Evolutionary conservation across 2,888 invertebrate genomes (phyloP).

Genomic region (Agrypnus murinus): DNA sequence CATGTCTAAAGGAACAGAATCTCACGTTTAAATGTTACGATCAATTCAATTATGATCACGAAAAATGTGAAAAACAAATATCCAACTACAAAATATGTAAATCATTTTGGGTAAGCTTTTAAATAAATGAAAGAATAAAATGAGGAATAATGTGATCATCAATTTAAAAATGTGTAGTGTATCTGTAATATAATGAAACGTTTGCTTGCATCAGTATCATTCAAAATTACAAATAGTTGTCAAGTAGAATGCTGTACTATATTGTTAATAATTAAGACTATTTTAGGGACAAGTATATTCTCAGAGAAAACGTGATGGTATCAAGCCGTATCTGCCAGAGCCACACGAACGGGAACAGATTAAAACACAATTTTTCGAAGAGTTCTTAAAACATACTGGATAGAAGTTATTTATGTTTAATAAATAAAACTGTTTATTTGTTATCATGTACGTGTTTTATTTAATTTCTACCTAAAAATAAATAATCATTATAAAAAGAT

Average conservation of each 20-base stretch:
- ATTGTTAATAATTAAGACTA: too few species aligned
- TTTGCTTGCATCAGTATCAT: too few species aligned
- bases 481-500: background rate
- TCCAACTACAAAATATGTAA: constrained; percentile 87
- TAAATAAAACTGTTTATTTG: background rate
- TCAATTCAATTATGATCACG: constrained; percentile 79
- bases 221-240: too few species aligned
- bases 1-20: constrained; percentile 81
- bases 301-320: constrained; percentile 78
- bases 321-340: constrained; percentile 80
- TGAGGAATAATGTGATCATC: too few species aligned
- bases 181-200: too few species aligned
- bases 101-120: constrained; percentile 84
- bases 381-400: constrained; percentile 49
- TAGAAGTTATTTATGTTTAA: background rate
- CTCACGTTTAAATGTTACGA: constrained; percentile 82
- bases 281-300: constrained; percentile 65
- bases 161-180: too few species aligned
- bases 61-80: constrained; percentile 80
- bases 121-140: too few species aligned
- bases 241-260: too few species aligned
- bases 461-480: constrained; percentile 20
- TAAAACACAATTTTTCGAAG: constrained; percentile 76
- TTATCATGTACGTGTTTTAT: background rate
- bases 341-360: constrained; percentile 81